Percentiles rank a stretch among this genome's conserved stretches.
Conservation (phyloP, 2,888 invertebrate species). For the Cryptus viduatorius region DNA sequence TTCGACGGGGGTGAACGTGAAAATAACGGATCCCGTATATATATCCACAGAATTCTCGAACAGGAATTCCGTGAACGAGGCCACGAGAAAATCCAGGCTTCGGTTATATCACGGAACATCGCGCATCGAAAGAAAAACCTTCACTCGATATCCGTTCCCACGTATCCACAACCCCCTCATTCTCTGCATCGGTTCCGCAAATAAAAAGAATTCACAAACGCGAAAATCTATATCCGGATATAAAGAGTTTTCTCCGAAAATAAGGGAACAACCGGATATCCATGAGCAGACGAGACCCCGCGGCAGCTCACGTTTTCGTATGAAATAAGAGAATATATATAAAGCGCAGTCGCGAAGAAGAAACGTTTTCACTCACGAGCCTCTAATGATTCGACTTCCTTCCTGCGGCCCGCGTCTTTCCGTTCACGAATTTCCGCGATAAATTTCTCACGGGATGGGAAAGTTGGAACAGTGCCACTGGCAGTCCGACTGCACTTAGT, state of each 20-base stretch:
- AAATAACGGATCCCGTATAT: conserved; percentile 34
- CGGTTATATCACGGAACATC: conserved; percentile 20
- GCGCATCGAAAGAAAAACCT: not conserved
- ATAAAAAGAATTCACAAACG: conserved; percentile 6
- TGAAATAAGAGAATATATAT: not conserved
- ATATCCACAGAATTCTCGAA: not conserved
- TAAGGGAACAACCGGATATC: conserved; percentile 24
- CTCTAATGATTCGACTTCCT: conserved; percentile 28
- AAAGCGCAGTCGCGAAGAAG: conserved; percentile 27
- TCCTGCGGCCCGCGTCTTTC: not conserved
- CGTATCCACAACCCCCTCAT: not conserved
- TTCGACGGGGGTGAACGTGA: conserved; percentile 20
- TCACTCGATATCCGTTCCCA: not conserved
- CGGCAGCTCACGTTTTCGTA: conserved; percentile 3
- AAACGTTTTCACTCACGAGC: conserved; percentile 21
- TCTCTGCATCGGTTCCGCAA: not conserved
- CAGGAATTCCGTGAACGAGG: not conserved
- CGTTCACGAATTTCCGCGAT: conserved; percentile 21
- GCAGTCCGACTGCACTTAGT: too few relatives aligned
- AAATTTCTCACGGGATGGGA: not conserved
- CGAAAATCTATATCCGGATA: conserved; percentile 47
- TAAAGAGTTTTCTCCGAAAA: conserved; percentile 32
- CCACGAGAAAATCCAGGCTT: conserved; percentile 28
- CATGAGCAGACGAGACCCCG: not conserved
- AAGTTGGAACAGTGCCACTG: not conserved